Evolutionary conservation across 2,797 vertebrate species (phyloP), one percentile per base, ranked within the genome.

Genomic region (Sebastes trivittatus): DNA sequence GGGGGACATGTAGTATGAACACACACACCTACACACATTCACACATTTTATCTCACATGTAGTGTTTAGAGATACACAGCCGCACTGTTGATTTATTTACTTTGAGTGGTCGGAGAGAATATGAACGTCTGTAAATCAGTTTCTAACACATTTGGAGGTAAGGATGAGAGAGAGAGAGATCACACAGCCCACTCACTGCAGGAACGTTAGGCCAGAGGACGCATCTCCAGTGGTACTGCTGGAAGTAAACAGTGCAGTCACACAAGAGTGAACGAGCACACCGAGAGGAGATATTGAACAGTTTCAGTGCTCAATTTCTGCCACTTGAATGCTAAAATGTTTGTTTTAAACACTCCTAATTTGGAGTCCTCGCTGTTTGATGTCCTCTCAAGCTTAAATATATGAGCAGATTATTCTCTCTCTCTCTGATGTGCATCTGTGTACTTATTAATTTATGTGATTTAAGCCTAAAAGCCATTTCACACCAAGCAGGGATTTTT

Each of bases 181-280:
- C 74, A 64, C 72, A 52, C 75, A 20, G 71, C 82, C 81, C 81
- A 82, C 86, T 68, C 86, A 27, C 68, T 75, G 80, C 80, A 73
- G 78, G 75, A 79, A 67, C 49, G 18, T 73, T 42, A 49, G 74
- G 81, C 83, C 73, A 64, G 46, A 83, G 75, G 78, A 55, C 68
- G 83, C 27, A n/a, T 87, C 75, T 84, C 60, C 34, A 20, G 62
- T 54, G 67, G 23, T 54, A 2, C 49, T 36, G 66, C 70, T 69
- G 59, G n/a, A 84, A 82, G 80, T 73, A 77, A 89, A 76, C 75
- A 25, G 61, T 42, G 4, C 61, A 61, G 46, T 18, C 72, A 29
- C 67, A 52, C 63, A 55, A 29, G 14, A 80, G 72, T 54, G 34
- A 76, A 58, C 30, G 11, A 34, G 25, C 69, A 67, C 60, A 20